These are phyloP conservation scores for Tokudaia muenninki DNA, from an alignment of 2,797 vertebrate species.

Conservation along the genomic window DNA sequence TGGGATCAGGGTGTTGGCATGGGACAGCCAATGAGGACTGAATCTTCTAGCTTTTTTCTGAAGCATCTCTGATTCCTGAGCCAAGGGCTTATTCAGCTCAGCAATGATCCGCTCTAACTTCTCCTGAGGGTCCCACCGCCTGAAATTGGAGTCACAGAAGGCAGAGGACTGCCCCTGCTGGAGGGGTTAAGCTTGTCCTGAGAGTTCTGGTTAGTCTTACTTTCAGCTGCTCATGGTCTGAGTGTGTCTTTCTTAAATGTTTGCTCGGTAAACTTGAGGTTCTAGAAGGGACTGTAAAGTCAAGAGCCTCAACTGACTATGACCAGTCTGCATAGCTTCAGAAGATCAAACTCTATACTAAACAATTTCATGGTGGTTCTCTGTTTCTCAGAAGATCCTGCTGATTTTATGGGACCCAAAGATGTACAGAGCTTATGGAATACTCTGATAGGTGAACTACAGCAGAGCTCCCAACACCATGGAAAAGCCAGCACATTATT, in stretches of 20 bases:
- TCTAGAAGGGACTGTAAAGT: not conserved
- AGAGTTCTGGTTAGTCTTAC: not conserved
- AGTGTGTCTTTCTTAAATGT: not conserved
- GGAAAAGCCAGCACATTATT: not conserved
- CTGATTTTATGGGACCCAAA: not conserved
- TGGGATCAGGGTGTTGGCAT: not conserved
- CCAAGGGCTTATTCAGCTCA: not conserved
- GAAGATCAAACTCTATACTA: not conserved
- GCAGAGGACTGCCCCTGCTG: not conserved
- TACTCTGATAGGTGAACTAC: not conserved
- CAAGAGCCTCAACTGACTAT: not conserved
- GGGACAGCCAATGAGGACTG: not conserved
- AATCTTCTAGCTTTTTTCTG: not conserved
- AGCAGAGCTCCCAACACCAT: not conserved
- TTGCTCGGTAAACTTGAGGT: not conserved
- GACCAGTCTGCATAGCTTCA: not conserved
- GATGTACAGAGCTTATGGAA: not conserved
- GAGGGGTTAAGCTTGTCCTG: not conserved
- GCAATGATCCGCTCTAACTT: not conserved
- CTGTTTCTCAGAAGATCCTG: not conserved
- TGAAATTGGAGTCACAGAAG: not conserved
- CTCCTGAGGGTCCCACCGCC: not conserved
- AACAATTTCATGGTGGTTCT: not conserved
- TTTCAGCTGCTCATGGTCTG: not conserved
- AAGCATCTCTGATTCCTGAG: not conserved